Evolutionary conservation across 2,888 invertebrate genomes (phyloP).

Genomic region (Apeira syringaria): DNA sequence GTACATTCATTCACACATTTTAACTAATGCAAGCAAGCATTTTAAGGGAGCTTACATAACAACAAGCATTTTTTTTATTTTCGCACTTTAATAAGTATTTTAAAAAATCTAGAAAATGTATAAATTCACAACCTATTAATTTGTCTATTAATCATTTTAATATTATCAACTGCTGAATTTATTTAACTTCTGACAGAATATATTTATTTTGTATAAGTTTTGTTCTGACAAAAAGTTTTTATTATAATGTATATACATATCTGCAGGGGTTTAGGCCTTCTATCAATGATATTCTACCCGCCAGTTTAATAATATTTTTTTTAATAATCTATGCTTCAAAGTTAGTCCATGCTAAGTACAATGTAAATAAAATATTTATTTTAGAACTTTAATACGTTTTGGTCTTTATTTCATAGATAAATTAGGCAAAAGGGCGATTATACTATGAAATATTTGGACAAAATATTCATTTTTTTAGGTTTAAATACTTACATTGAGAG

Average conservation of each 20-base stretch:
- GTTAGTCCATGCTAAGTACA: not conserved
- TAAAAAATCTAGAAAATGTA: conserved; percentile 82
- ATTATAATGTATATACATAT: conserved; percentile 21
- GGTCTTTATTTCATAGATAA: conserved; percentile 29
- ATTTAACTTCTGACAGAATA: conserved; percentile 38
- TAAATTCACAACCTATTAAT: conserved; percentile 83
- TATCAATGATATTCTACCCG: conserved; percentile 30
- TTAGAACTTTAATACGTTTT: conserved; percentile 13
- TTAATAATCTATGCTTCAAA: not conserved
- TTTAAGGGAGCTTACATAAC: conserved; percentile 41
- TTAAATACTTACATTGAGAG: not conserved
- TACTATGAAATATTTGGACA: conserved; percentile 28
- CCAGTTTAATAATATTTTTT: not conserved
- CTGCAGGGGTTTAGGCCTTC: conserved; percentile 59
- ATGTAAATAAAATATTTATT: conserved; percentile 8
- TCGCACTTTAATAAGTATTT: conserved; percentile 54
- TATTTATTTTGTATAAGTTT: conserved; percentile 35
- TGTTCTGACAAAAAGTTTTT: conserved; percentile 1
- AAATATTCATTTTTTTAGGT: conserved; percentile 4
- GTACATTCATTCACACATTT: conserved; percentile 15
- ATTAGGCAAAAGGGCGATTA: conserved; percentile 29
- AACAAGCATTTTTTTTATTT: conserved; percentile 46
- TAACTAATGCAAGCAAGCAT: conserved; percentile 54
- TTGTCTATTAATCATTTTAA: conserved; percentile 63
- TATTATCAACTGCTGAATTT: conserved; percentile 33